A percentile compares a stretch with the other conserved stretches of the same genome.
Evolutionary conservation across 2,797 vertebrate species (phyloP).

Genomic region (Balearica regulorum): DNA sequence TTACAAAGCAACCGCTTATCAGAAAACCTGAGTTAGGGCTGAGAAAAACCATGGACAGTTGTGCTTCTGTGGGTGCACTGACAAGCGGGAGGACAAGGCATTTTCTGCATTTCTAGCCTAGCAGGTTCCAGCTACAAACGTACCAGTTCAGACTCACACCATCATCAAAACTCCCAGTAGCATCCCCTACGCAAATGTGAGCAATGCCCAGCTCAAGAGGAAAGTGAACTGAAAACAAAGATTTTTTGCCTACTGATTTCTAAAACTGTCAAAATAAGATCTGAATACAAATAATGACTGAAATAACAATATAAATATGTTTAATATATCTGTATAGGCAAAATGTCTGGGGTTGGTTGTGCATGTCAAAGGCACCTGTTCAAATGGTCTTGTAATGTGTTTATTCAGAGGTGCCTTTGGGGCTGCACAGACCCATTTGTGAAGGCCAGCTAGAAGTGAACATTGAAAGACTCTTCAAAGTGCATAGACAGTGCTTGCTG

Average conservation of each 20-base stretch:
- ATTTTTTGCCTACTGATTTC: neutral
- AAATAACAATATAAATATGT: neutral
- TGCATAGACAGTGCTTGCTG: neutral
- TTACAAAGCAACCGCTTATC: neutral
- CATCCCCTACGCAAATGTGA: neutral
- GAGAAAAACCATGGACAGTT: neutral
- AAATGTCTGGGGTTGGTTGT: neutral
- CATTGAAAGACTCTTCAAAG: neutral
- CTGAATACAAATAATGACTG: neutral
- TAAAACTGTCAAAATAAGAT: neutral
- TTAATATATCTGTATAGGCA: neutral
- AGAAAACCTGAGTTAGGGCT: neutral
- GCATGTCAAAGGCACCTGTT: neutral
- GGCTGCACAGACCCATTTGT: neutral
- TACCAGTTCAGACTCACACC: neutral
- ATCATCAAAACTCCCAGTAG: neutral
- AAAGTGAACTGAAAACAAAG: neutral
- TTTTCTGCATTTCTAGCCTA: neutral
- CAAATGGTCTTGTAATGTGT: neutral
- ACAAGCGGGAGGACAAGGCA: neutral
- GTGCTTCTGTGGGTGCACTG: neutral
- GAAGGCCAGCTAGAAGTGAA: neutral
- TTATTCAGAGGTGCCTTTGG: neutral
- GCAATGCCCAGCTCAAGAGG: neutral
- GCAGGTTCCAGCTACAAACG: neutral